Evolutionary conservation across 2,888 invertebrate species (phyloP), one percentile per base, ranked within the genome.

Genomic region (Flexamia atlantica): DNA sequence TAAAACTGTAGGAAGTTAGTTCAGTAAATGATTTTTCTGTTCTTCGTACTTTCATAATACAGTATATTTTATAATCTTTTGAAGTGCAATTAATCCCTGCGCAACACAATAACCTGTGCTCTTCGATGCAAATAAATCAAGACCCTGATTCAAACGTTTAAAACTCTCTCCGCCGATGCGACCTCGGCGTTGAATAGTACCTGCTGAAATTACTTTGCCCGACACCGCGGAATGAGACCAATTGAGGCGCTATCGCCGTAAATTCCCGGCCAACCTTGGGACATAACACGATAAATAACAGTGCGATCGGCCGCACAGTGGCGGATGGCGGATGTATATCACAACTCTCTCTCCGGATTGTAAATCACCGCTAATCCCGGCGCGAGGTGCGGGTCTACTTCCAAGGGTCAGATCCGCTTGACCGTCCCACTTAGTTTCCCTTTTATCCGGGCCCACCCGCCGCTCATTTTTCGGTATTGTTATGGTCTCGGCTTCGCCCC

Each of bases 381-480:
- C 30, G 70, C 30, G 30, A 32, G n/a, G 60, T n/a, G 28, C 70
- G 74, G 25, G 74, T 14, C 74, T 42, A 74, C 74, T 74, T 74
- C 74, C 20, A 40, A 9, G 74, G 74, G 74, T 74, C 74, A 74
- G 23, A 42, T 74, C 74, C 74, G 74, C 74, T 42, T 74, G 74
- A 74, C 74, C 74, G 23, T 42, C 42, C 40, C 74, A 74, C 46
- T 25, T 74, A 74, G 74, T 74, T 74, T 74, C 74, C 74, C 74
- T 74, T 74, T 74, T 74, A 74, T 74, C 28, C 74, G 74, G 42
- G 42, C 74, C 74, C 74, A 70, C 74, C 23, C 36, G 36, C 40
- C 36, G 40, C 28, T 25, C 70, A 70, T 74, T 74, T 40, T 74
- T 42, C 23, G 74, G 74, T 28, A 42, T 74, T 42, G 46, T 74